These are phyloP conservation scores for Pogonophryne albipinna DNA, from an alignment of 2,797 vertebrate genomes.

Conservation along the genomic window DNA sequence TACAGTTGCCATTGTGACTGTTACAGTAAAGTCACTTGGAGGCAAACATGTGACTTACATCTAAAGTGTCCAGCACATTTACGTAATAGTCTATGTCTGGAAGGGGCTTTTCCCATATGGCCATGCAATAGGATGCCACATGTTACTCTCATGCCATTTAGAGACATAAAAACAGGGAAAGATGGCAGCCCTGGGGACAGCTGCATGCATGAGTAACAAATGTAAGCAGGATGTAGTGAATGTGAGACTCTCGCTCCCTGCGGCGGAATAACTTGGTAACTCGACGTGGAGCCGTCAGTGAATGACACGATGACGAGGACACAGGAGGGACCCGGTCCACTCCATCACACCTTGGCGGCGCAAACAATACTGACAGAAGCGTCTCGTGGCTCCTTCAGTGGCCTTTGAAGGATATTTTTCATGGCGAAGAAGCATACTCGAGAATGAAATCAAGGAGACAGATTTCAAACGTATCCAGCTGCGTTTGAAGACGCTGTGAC, in stretches of 20 bases:
- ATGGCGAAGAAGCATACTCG: slow-evolving; percentile 37
- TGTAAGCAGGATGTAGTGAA: slow-evolving; percentile 51
- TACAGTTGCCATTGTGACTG: not conserved
- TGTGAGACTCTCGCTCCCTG: slow-evolving; percentile 40
- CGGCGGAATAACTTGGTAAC: slow-evolving; percentile 52
- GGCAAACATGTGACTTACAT: not conserved
- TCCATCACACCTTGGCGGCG: slow-evolving; percentile 60
- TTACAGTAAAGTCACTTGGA: not conserved
- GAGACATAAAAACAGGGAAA: slow-evolving; percentile 23
- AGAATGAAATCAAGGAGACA: slow-evolving; percentile 40
- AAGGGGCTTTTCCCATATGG: not conserved
- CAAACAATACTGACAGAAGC: slow-evolving; percentile 54
- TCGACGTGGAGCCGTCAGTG: slow-evolving; percentile 53
- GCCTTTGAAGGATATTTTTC: slow-evolving; percentile 63
- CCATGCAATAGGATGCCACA: not conserved
- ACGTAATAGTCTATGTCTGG: not conserved
- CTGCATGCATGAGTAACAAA: slow-evolving; percentile 54
- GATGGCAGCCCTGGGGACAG: slow-evolving; percentile 38
- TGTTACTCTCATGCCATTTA: slow-evolving; percentile 13
- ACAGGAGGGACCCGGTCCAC: slow-evolving; percentile 47
- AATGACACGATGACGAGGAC: slow-evolving; percentile 40
- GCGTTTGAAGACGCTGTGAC: slow-evolving; percentile 51
- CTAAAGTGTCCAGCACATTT: not conserved
- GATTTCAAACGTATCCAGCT: slow-evolving; percentile 46
- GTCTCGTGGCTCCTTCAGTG: slow-evolving; percentile 29